Evolutionary conservation across 2,888 invertebrate genomes (phyloP).

Genomic region (Vandiemenella viatica): DNA sequence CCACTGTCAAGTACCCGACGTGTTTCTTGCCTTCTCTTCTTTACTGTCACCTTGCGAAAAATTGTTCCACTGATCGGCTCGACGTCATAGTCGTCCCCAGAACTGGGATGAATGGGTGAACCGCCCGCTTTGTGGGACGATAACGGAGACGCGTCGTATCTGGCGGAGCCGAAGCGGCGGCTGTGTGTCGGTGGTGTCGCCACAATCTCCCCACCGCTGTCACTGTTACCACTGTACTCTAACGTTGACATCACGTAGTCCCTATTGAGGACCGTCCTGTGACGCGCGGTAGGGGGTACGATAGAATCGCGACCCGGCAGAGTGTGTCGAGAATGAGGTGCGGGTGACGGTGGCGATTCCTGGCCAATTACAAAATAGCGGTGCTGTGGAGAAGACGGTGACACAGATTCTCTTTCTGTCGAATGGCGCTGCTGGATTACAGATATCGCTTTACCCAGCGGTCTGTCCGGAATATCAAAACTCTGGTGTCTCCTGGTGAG

Average conservation of each 20-base stretch:
- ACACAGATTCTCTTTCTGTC: background rate
- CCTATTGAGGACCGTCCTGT: background rate
- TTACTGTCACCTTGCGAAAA: conserved; percentile 47
- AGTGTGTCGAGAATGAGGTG: background rate
- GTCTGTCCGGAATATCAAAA: background rate
- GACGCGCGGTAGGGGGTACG: background rate
- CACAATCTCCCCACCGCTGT: conserved; percentile 12
- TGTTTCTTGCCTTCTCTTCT: conserved; percentile 30
- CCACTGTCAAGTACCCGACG: conserved; percentile 25
- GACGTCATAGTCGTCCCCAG: conserved; percentile 28
- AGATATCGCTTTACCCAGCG: background rate
- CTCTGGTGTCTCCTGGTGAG: background rate
- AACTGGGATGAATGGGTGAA: conserved; percentile 5
- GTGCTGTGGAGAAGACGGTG: conserved; percentile 2
- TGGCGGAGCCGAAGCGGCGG: conserved; percentile 3
- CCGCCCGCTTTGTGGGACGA: conserved; percentile 4
- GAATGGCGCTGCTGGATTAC: background rate
- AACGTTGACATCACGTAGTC: conserved; percentile 1
- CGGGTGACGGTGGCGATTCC: background rate
- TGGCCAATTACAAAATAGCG: background rate
- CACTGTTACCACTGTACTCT: conserved; percentile 13
- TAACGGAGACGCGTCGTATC: conserved; percentile 3
- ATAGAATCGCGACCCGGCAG: background rate
- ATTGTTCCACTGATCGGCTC: conserved; percentile 47
- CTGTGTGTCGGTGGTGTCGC: conserved; percentile 11